Conservation (phyloP, 2,797 vertebrate genomes). For the Bufotes viridis region DNA sequence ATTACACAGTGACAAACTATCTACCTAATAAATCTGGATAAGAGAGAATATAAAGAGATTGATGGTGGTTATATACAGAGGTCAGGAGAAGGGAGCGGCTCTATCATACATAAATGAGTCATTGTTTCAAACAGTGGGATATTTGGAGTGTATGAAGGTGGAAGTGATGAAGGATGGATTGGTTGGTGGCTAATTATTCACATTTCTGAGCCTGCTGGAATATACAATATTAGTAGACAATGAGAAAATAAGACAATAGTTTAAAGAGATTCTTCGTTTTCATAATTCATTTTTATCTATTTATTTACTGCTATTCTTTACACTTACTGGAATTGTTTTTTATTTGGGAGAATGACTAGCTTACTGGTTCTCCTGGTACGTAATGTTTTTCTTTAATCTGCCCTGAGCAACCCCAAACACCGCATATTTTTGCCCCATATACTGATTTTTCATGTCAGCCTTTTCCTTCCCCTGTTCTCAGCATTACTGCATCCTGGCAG, state of each 20-base stretch:
- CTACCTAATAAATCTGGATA: conserved; percentile 44
- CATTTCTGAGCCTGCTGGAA: not conserved
- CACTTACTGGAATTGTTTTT: too few relatives aligned
- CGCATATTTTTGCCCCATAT: too few relatives aligned
- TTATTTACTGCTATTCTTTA: too few relatives aligned
- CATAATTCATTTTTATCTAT: too few relatives aligned
- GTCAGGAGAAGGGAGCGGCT: conserved; percentile 7
- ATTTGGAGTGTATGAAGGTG: conserved; percentile 1
- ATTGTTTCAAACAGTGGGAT: conserved; percentile 6
- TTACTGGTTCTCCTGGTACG: too few relatives aligned
- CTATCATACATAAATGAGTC: conserved; percentile 27
- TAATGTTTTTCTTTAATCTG: too few relatives aligned
- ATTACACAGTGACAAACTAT: conserved; percentile 48
- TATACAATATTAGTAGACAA: not conserved
- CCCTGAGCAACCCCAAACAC: too few relatives aligned
- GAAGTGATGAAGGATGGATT: not conserved
- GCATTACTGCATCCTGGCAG: too few relatives aligned
- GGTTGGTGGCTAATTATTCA: not conserved
- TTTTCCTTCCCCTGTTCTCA: too few relatives aligned
- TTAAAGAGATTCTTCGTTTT: not conserved
- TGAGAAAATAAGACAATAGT: not conserved
- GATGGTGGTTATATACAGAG: conserved; percentile 25
- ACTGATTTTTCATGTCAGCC: too few relatives aligned
- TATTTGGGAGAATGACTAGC: too few relatives aligned
- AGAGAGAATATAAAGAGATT: conserved; percentile 26